These are phyloP conservation scores for Bombus impatiens DNA, from an alignment of 1,140 invertebrate species.

Conservation along the genomic window DNA sequence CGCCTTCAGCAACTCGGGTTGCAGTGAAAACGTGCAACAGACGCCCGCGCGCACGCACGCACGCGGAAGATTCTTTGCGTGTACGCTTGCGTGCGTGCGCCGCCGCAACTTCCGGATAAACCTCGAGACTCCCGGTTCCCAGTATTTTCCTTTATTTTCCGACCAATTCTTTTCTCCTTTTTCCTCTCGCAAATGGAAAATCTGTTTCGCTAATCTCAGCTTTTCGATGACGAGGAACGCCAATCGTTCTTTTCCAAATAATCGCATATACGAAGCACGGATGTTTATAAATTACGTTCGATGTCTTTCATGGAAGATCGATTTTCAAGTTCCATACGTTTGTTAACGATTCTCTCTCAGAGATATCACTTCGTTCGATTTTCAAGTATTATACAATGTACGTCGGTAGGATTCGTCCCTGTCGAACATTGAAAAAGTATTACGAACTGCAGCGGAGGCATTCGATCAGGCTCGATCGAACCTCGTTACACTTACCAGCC, in stretches of 20 bases:
- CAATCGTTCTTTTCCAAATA: no score
- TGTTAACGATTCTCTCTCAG: no score
- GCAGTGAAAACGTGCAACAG: conserved; percentile 52
- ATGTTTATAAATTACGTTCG: not conserved
- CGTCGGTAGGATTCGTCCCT: no score
- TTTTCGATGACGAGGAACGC: no score
- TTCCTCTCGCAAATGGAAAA: not conserved
- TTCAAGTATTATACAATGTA: no score
- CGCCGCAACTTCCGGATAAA: conserved; percentile 40
- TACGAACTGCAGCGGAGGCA: no score
- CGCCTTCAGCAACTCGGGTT: conserved; percentile 56
- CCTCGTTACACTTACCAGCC: not conserved
- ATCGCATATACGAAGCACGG: no score
- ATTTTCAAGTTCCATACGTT: not conserved
- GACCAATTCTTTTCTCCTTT: no score
- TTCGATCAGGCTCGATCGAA: not conserved
- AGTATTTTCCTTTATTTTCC: not conserved
- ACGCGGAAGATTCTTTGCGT: conserved; percentile 54
- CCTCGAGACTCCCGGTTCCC: not conserved
- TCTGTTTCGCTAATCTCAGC: not conserved
- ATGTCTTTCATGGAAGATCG: not conserved
- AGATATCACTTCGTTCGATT: no score
- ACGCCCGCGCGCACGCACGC: conserved; percentile 17
- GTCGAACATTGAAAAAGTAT: no score
- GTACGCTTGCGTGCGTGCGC: conserved; percentile 21